Percentiles rank a stretch among this genome's conserved stretches.
These are phyloP conservation scores for Petromus typicus DNA, from an alignment of 2,113 vertebrate genomes.

Conservation along the genomic window DNA sequence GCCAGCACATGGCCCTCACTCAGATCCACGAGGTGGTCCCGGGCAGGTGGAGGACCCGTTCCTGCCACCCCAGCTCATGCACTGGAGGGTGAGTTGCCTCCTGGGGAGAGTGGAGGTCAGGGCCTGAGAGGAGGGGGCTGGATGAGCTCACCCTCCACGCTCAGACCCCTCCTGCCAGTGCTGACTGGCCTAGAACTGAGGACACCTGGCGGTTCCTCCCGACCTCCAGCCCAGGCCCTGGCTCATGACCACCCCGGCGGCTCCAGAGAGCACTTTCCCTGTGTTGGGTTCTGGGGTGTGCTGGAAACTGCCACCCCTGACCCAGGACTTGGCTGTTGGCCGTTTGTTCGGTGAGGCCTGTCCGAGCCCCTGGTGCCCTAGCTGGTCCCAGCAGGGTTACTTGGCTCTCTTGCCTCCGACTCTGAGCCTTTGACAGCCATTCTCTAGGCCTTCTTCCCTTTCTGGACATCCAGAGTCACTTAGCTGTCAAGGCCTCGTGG, in stretches of 20 bases:
- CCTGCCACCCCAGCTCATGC: neutral
- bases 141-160: neutral
- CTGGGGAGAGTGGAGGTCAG: neutral
- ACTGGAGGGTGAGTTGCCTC: neutral
- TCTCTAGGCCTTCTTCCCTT: neutral
- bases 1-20: accelerated
- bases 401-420: neutral
- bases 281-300: neutral
- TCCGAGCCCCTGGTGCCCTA: neutral
- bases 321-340: neutral
- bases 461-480: neutral
- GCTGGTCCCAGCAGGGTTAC: neutral
- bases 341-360: neutral
- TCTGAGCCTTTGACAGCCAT: neutral
- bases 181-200: neutral
- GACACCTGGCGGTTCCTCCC: neutral
- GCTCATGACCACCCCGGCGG: neutral
- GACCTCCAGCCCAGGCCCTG: neutral
- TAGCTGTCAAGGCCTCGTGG: neutral
- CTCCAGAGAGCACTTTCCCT: neutral
- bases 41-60: neutral
- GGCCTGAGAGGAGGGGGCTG: accelerated
- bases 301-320: neutral
- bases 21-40: neutral
- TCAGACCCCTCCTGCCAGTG: neutral